Evolutionary conservation across 2,888 invertebrate species (phyloP).

Genomic region (Esperia sulphurella): DNA sequence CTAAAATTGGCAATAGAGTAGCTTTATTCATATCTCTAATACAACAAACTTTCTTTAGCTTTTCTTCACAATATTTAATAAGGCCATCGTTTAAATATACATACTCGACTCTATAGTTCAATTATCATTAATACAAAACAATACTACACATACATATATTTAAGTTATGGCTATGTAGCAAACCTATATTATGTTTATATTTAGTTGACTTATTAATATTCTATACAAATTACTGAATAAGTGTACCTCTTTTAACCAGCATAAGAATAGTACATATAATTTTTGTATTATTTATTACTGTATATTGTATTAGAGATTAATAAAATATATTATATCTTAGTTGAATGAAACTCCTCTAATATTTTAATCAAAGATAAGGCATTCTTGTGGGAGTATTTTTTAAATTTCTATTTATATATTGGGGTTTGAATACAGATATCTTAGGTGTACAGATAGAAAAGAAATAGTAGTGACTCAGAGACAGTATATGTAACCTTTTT

Average conservation of each 20-base stretch:
- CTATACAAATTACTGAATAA: slow-evolving; percentile 67
- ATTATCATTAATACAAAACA: slow-evolving; percentile 19
- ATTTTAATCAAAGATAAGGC: too few species aligned
- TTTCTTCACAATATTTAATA: slow-evolving; percentile 41
- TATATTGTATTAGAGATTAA: slow-evolving; percentile 4
- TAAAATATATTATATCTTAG: not conserved
- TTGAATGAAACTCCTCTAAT: not conserved
- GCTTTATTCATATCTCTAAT: slow-evolving; percentile 19
- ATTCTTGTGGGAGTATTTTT: not conserved
- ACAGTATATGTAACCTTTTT: too few species aligned
- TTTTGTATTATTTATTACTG: too few species aligned
- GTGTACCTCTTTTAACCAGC: slow-evolving; percentile 77
- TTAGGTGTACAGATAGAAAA: too few species aligned
- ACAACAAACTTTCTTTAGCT: slow-evolving; percentile 25
- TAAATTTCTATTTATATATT: not conserved
- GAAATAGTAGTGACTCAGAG: too few species aligned
- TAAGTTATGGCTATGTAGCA: not conserved
- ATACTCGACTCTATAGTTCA: slow-evolving; percentile 19
- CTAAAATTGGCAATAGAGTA: slow-evolving; percentile 43
- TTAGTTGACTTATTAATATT: slow-evolving; percentile 17
- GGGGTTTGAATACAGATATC: too few species aligned
- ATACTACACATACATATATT: too few species aligned
- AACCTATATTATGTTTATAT: too few species aligned
- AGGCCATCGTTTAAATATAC: slow-evolving; percentile 40
- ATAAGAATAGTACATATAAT: slow-evolving; percentile 36